A percentile compares a stretch with the other conserved stretches of the same genome.
phyloP scores from a whole-genome alignment of 2,797 vertebrate genomes.

The Sebastes nivosus region DNA sequence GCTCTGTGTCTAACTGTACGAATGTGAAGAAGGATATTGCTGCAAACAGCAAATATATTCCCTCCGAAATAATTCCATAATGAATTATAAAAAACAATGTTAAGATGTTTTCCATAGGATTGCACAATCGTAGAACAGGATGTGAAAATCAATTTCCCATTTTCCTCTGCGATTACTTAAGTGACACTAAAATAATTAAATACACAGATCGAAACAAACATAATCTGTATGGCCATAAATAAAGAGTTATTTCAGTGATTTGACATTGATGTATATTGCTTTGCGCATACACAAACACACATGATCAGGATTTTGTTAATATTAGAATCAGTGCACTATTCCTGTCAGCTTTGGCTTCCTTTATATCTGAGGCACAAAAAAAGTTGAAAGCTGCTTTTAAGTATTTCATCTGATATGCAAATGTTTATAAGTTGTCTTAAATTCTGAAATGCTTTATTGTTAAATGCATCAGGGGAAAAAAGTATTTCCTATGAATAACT shows the following conservation, averaged over 20 bases:
- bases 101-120: slow-evolving; percentile 17
- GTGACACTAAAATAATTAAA: slow-evolving; percentile 28
- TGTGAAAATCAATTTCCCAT: slow-evolving; percentile 22
- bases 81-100: slow-evolving; percentile 5
- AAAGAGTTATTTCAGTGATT: slow-evolving; percentile 26
- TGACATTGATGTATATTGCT: slow-evolving; percentile 12
- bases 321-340: slow-evolving; percentile 49
- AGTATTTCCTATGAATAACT: slow-evolving; percentile 14
- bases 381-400: slow-evolving; percentile 49
- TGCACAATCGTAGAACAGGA: slow-evolving; percentile 7
- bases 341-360: slow-evolving; percentile 43
- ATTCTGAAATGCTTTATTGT: slow-evolving; percentile 50
- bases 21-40: not conserved
- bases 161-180: slow-evolving; percentile 21
- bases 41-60: not conserved
- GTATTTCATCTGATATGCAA: slow-evolving; percentile 61
- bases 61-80: slow-evolving; percentile 6
- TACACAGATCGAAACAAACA: slow-evolving; percentile 32
- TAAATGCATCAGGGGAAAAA: not conserved
- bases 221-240: slow-evolving; percentile 9
- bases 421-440: slow-evolving; percentile 49
- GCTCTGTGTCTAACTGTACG: not conserved
- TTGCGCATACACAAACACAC: not conserved
- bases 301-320: slow-evolving; percentile 43
- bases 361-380: slow-evolving; percentile 17